phyloP scores from a whole-genome alignment of 2,888 invertebrate species.

The Heteropelma amictum region DNA sequence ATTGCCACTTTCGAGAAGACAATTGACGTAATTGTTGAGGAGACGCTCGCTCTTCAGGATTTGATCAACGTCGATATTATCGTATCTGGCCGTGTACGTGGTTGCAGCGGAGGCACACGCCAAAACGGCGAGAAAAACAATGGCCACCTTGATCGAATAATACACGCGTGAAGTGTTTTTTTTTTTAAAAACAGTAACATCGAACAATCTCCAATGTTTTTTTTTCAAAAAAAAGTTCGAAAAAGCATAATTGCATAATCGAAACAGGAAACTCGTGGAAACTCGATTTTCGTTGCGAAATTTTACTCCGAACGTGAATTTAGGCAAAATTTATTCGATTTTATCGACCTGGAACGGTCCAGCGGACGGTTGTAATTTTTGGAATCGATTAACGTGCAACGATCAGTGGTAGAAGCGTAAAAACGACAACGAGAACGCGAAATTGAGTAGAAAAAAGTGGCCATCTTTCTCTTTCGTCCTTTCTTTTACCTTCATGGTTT shows the following conservation, averaged over 20 bases:
- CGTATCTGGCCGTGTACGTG: conserved; percentile 83
- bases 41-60: conserved; percentile 83
- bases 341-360: too few relatives aligned
- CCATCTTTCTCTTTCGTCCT: conserved; percentile 5
- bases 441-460: neutral
- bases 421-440: neutral
- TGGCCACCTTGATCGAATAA: conserved; percentile 64
- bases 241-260: too few relatives aligned
- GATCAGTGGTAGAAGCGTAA: conserved; percentile 13
- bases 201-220: too few relatives aligned
- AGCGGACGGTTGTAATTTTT: neutral
- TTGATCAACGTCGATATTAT: conserved; percentile 84
- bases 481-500: conserved; percentile 69
- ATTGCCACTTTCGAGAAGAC: conserved; percentile 82
- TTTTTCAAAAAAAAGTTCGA: too few relatives aligned
- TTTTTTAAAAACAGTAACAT: too few relatives aligned
- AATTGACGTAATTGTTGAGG: conserved; percentile 83
- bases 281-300: too few relatives aligned
- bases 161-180: too few relatives aligned
- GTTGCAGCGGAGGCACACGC: conserved; percentile 63
- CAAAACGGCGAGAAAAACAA: conserved; percentile 65
- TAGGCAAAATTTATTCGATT: too few relatives aligned
- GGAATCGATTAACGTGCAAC: neutral
- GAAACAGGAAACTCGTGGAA: too few relatives aligned
- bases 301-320: too few relatives aligned